Evolutionary conservation across 2,113 vertebrate genomes (phyloP).

Genomic region (Sprattus sprattus): DNA sequence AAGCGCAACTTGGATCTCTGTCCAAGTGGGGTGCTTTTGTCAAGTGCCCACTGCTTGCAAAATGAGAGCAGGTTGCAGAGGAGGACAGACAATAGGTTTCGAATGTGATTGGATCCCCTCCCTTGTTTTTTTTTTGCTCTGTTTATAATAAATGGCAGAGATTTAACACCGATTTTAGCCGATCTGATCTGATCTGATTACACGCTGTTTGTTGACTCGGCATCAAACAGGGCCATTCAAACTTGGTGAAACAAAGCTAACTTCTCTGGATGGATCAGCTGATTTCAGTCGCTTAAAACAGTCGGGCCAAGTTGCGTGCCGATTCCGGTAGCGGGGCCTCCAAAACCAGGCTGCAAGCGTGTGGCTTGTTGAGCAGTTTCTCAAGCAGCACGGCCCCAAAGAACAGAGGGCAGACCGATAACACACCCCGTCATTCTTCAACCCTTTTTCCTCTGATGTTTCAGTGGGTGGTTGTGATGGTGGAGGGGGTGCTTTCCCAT

Average conservation of each 20-base stretch:
- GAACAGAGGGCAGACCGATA: background rate
- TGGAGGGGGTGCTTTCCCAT: constrained; percentile 67
- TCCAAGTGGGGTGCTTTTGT: constrained; percentile 63
- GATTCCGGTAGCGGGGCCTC: background rate
- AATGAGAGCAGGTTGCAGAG: background rate
- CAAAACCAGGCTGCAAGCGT: background rate
- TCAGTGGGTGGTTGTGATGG: background rate
- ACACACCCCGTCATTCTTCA: background rate
- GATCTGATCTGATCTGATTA: background rate
- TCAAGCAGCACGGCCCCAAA: background rate
- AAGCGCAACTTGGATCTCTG: constrained; percentile 64
- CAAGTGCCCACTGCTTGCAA: constrained; percentile 46
- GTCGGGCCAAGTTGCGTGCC: background rate
- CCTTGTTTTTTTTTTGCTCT: background rate
- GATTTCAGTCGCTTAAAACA: background rate
- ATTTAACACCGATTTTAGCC: background rate
- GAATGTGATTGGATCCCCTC: background rate
- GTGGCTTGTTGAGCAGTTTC: background rate
- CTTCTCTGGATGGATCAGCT: background rate
- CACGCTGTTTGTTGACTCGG: background rate
- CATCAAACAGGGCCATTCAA: background rate
- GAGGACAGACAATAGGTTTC: background rate
- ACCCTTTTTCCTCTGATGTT: background rate
- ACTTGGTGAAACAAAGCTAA: background rate
- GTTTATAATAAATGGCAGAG: background rate